Evolutionary conservation across 2,113 vertebrate species (phyloP).

Genomic region (Corythornis cristatus): DNA sequence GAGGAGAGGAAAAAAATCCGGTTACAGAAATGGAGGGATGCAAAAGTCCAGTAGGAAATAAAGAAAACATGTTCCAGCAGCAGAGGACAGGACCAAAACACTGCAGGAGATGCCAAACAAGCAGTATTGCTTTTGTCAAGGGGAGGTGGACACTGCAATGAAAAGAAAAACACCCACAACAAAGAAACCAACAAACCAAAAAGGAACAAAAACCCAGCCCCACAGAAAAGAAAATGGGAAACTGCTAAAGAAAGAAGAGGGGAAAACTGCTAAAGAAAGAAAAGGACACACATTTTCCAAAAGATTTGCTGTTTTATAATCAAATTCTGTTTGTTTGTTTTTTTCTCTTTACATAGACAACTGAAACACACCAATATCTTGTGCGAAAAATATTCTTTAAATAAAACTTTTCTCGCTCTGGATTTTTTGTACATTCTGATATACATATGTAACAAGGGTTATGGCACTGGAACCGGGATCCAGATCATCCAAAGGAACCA

Average conservation of each 20-base stretch:
- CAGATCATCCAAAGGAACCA: constrained; percentile 68
- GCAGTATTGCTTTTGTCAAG: background rate
- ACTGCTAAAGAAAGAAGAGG: constrained; percentile 45
- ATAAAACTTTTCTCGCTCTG: constrained; percentile 78
- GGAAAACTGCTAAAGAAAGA: constrained; percentile 39
- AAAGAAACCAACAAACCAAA: background rate
- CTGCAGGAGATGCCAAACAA: background rate
- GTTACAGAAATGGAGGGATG: background rate
- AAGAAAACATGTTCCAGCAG: constrained; percentile 26
- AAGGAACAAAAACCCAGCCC: background rate
- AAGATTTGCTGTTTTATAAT: constrained; percentile 81
- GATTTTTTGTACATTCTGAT: constrained; percentile 80
- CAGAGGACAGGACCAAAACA: background rate
- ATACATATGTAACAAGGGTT: constrained; percentile 86
- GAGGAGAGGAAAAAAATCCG: background rate
- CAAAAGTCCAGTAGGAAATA: background rate
- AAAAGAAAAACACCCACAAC: background rate
- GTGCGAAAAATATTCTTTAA: constrained; percentile 86
- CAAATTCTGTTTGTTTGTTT: constrained; percentile 49
- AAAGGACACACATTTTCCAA: constrained; percentile 64
- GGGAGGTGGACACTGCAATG: background rate
- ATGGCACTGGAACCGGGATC: constrained; percentile 84
- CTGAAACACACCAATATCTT: constrained; percentile 80
- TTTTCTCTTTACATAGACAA: constrained; percentile 77
- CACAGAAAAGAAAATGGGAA: constrained; percentile 1